Evolutionary conservation across 1,140 invertebrate species (phyloP).

Genomic region (Portunus trituberculatus): DNA sequence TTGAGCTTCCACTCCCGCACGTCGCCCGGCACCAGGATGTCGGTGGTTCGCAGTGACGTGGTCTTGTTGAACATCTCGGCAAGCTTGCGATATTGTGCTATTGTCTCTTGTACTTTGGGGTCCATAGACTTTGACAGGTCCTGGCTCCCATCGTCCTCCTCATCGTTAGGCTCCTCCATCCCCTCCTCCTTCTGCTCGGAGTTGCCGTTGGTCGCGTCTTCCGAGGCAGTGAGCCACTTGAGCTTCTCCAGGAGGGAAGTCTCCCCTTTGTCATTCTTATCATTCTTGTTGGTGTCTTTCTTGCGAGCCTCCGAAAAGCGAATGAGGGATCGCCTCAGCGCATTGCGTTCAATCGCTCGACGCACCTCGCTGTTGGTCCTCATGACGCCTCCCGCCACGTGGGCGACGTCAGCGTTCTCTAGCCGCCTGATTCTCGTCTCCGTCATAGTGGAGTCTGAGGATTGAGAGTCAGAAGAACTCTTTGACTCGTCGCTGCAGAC

Average conservation of each 20-base stretch:
- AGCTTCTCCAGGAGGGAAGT: constrained; percentile 75
- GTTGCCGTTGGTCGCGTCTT: constrained; percentile 76
- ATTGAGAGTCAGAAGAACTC: constrained; percentile 71
- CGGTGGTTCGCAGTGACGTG: constrained; percentile 69
- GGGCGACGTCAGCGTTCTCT: constrained; percentile 76
- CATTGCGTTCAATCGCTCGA: constrained; percentile 86
- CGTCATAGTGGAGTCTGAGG: constrained; percentile 75
- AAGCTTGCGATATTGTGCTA: constrained; percentile 71
- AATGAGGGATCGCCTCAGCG: constrained; percentile 86
- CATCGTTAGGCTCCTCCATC: constrained; percentile 47
- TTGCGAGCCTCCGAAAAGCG: constrained; percentile 80
- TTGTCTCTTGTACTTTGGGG: constrained; percentile 64
- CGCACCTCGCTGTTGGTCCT: constrained; percentile 77
- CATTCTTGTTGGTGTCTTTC: constrained; percentile 77
- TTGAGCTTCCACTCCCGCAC: constrained; percentile 78
- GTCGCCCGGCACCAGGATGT: constrained; percentile 78
- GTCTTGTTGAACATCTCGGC: constrained; percentile 77
- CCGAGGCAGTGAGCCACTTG: constrained; percentile 75
- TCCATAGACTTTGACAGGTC: background rate
- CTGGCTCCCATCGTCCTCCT: constrained; percentile 49
- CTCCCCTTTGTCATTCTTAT: constrained; percentile 76
- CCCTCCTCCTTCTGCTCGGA: constrained; percentile 65
- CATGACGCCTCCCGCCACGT: constrained; percentile 75
- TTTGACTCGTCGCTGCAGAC: constrained; percentile 74
- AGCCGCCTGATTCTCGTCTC: constrained; percentile 75